Percentiles rank a stretch among this genome's conserved stretches.
These are phyloP conservation scores for Mythimna ferrago DNA, from an alignment of 2,888 invertebrate genomes.

Conservation along the genomic window DNA sequence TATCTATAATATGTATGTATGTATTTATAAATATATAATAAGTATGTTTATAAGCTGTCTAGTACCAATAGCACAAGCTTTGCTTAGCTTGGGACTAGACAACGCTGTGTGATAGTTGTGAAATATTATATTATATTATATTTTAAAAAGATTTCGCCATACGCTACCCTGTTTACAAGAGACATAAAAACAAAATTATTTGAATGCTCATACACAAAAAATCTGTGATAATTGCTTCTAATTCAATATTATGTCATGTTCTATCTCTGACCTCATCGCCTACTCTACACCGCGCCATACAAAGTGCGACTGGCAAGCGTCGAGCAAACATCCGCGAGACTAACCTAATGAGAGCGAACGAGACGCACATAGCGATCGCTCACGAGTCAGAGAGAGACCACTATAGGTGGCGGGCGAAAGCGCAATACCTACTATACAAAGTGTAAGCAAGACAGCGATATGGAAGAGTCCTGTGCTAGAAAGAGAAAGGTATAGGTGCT, in stretches of 20 bases:
- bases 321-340: slow-evolving; percentile 85
- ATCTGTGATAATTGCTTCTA: not conserved
- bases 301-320: slow-evolving; percentile 88
- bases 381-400: slow-evolving; percentile 72
- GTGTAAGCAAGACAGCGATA: slow-evolving; percentile 69
- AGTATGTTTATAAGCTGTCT: no score
- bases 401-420: slow-evolving; percentile 87
- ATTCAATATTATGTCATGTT: not conserved
- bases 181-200: not conserved
- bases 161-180: not conserved
- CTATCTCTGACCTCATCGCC: slow-evolving; percentile 48
- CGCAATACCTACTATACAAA: slow-evolving; percentile 83
- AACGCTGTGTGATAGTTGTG: no score
- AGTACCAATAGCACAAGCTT: no score
- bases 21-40: no score
- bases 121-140: no score
- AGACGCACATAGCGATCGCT: slow-evolving; percentile 70
- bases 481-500: slow-evolving; percentile 77
- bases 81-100: no score
- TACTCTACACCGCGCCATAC: slow-evolving; percentile 76
- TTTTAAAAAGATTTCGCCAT: no score
- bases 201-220: not conserved
- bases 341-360: slow-evolving; percentile 89
- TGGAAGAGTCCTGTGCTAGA: slow-evolving; percentile 52
- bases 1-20: no score